phyloP scores from a whole-genome alignment of 2,113 vertebrate genomes.

The Origma solitaria region DNA sequence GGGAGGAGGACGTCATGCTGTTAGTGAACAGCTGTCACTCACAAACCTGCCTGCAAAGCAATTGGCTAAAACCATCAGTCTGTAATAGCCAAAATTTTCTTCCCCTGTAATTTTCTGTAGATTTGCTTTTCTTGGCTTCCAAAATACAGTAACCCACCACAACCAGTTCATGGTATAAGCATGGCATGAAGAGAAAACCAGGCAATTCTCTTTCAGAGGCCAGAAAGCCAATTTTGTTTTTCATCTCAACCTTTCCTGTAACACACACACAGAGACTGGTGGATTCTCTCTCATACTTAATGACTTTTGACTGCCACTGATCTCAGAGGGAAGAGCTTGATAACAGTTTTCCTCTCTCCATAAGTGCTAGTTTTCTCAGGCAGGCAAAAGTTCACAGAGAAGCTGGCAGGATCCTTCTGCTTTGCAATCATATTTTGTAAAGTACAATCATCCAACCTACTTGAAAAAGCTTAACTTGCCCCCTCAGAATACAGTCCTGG shows the following conservation, averaged over 20 bases:
- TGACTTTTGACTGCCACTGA: conserved; percentile 65
- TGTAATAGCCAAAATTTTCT: conserved; percentile 78
- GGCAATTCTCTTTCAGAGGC: conserved; percentile 7
- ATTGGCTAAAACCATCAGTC: conserved; percentile 55
- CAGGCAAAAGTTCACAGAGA: not conserved
- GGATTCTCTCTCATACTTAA: conserved; percentile 67
- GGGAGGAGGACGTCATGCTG: conserved; percentile 54
- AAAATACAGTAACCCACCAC: conserved; percentile 61
- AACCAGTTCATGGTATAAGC: conserved; percentile 10
- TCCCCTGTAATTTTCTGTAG: conserved; percentile 72
- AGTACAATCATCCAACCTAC: not conserved
- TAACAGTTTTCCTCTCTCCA: conserved; percentile 22
- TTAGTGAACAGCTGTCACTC: conserved; percentile 73
- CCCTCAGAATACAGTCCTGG: not conserved
- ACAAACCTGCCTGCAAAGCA: conserved; percentile 64
- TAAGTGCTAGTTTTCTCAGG: not conserved
- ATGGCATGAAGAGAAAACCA: conserved; percentile 1
- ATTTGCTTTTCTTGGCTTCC: conserved; percentile 66
- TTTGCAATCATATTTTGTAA: not conserved
- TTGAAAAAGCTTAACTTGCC: not conserved
- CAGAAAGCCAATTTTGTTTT: conserved; percentile 24
- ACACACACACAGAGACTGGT: conserved; percentile 48
- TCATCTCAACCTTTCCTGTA: conserved; percentile 31
- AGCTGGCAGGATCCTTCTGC: not conserved
- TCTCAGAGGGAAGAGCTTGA: conserved; percentile 50